Evolutionary conservation across 64 coral and sea anemone genomes (phyloP).

Genomic region (Montipora sp.): DNA sequence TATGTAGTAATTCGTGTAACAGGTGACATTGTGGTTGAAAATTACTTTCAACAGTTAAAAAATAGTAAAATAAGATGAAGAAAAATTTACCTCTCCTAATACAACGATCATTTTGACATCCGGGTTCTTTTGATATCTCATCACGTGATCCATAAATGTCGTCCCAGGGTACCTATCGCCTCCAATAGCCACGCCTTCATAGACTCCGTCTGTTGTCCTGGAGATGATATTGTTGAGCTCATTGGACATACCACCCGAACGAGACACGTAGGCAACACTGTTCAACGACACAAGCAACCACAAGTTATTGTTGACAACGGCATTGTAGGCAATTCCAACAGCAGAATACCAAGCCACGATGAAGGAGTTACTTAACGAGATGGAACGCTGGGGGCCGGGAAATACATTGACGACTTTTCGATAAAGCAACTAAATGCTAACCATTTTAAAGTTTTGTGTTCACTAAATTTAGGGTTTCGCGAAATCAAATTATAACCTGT

Average conservation of each 20-base stretch:
- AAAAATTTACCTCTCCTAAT: conserved; percentile 76
- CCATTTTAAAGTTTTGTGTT: too few species aligned
- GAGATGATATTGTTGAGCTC: conserved; percentile 99
- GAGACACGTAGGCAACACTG: conserved; percentile 97
- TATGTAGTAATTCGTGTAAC: too few species aligned
- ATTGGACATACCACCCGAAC: conserved; percentile 98
- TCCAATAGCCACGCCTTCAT: conserved; percentile 95
- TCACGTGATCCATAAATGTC: conserved; percentile 88
- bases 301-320: not conserved
- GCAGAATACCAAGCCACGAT: too few species aligned
- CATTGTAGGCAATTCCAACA: too few species aligned
- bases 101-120: conserved; percentile 93
- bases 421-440: not conserved
- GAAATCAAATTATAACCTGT: too few species aligned
- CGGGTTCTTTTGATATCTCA: conserved; percentile 93
- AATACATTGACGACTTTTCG: too few species aligned
- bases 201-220: conserved; percentile 95
- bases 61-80: too few species aligned
- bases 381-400: too few species aligned
- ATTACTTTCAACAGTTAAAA: too few species aligned
- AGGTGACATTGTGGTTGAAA: too few species aligned
- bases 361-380: too few species aligned
- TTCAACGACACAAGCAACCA: not conserved
- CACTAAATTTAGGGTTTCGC: too few species aligned
- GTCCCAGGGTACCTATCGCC: conserved; percentile 99